Evolutionary conservation across 2,888 invertebrate genomes (phyloP), one percentile per base, ranked within the genome.

Genomic region (Podotricha telesiphe): DNA sequence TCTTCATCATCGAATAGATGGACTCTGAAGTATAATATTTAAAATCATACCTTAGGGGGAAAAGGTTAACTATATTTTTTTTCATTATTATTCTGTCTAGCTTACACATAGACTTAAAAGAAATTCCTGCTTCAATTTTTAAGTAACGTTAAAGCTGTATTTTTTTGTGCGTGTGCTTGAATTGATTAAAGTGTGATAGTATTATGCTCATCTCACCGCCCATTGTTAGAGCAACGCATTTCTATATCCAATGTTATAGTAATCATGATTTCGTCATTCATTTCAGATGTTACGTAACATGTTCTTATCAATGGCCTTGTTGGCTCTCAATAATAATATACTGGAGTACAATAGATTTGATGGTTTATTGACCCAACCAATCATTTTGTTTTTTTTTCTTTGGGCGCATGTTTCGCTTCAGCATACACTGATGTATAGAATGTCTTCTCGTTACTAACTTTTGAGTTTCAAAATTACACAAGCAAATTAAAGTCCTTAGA

Each of bases 131-230:
- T 19, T 22, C 40, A 58, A 17, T 28, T 50, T 40, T 37, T 42
- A 34, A 22, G n/a, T n/a, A 20, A 45, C 10, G 22, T 7, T 55
- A 62, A 53, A 51, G 45, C 45, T 13, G 42, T 45, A 22, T 22
- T 67, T 67, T 67, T 45, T 45, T 59, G 42, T 28, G 15, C 8
- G 22, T 45, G n/a, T 45, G 58, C 58, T 45, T 22, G 59, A 59
- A 59, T 58, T 40, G 58, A 58, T 80, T 76, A 75, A 80, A 81
- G 80, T 81, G 78, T 78, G 77, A 78, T 79, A 72, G 72, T 63
- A 77, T 73, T 71, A 70, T 58, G 65, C 40, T 68, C 73, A 73
- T 72, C 72, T 72, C 70, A 65, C 65, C 68, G 40, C 28, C 71
- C 53, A 73, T 74, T 75, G 74, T 73, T 62, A 40, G 61, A 53